These are phyloP conservation scores for Amphiprion clarkii DNA, from an alignment of 2,797 vertebrate species.

Conservation along the genomic window DNA sequence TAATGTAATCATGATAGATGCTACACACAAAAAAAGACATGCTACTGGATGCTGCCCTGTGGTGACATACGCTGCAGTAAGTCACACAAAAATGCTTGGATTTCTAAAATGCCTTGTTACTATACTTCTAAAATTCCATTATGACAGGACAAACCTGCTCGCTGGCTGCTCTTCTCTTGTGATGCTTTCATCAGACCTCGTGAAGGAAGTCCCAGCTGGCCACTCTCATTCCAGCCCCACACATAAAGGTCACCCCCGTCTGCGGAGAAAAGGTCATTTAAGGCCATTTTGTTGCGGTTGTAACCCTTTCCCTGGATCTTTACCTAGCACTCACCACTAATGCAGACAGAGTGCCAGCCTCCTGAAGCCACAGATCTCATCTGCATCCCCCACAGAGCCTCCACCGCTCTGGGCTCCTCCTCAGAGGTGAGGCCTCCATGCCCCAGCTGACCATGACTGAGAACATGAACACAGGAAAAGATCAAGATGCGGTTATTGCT, in stretches of 20 bases:
- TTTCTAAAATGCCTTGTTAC: not conserved
- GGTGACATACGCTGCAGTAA: too few relatives aligned
- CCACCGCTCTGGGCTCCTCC: conserved; percentile 86
- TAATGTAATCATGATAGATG: not conserved
- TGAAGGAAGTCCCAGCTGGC: conserved; percentile 93
- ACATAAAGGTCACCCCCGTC: conserved; percentile 92
- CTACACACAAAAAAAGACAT: not conserved
- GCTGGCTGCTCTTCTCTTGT: conserved; percentile 31
- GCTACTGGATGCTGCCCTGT: too few relatives aligned
- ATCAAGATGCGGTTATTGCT: not conserved
- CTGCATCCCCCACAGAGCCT: conserved; percentile 90
- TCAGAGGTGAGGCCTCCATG: conserved; percentile 87
- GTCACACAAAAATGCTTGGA: too few relatives aligned
- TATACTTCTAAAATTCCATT: not conserved
- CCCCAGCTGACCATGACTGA: conserved; percentile 95
- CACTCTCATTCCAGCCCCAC: conserved; percentile 98
- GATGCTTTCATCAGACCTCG: conserved; percentile 58
- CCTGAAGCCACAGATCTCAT: conserved; percentile 88
- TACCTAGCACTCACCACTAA: conserved; percentile 86
- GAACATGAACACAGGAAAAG: conserved; percentile 19
- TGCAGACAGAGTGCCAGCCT: conserved; percentile 91
- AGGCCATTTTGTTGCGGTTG: not conserved
- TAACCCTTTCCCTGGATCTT: not conserved
- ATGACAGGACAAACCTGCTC: conserved; percentile 48
- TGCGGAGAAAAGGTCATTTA: conserved; percentile 59